Base-by-base conservation (phyloP, 2,113 vertebrate species). In the Ictalurus furcatus region DNA sequence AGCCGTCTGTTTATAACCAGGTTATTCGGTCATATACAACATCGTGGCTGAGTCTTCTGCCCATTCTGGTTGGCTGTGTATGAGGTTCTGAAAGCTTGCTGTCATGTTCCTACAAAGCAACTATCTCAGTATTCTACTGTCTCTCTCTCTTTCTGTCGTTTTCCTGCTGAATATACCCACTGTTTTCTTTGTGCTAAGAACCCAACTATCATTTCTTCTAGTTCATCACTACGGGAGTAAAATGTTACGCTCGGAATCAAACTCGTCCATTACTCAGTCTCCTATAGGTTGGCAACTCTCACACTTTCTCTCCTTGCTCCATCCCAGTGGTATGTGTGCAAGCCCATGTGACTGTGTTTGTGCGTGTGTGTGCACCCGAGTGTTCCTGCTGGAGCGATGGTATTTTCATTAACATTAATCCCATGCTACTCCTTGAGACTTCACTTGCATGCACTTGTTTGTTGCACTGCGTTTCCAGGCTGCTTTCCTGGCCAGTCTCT, bases 191-290 rank as follows among this genome's bases (percentile, higher is more conserved):
- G 95, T 97, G 96, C 96, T 93, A 94, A 95, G 94, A 97, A 96
- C 96, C 95, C 96, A 96, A 96, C 94, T 97, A 96, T 97, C 94
- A 95, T 97, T 97, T 97, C 96, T 97, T 98, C 97, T 97, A 99
- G 98, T 99, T 97, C 98, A 99, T 96, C 98, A 99, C 97, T 97
- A 99, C 94, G 98, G 98, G 95, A 99, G 97, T 98, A 99, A 99
- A 99, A 99, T 99, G 98, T 99, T 99, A 96, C 98, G 98, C 97
- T 99, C 98, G 96, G 98, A 99, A 96, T 99, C 98, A 99, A 99
- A 99, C 97, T 99, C 98, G 96, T 99, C 98, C 96, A 99, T 99
- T 97, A 99, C 98, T 98, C 98, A 99, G 98, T 99, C 98, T 98
- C 96, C 98, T 96, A 97, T 99, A 99, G 98, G 98, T 99, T 99